Evolutionary conservation across 2,888 invertebrate genomes (phyloP), one percentile per base, ranked within the genome.

Genomic region (Drosophila emarginata): DNA sequence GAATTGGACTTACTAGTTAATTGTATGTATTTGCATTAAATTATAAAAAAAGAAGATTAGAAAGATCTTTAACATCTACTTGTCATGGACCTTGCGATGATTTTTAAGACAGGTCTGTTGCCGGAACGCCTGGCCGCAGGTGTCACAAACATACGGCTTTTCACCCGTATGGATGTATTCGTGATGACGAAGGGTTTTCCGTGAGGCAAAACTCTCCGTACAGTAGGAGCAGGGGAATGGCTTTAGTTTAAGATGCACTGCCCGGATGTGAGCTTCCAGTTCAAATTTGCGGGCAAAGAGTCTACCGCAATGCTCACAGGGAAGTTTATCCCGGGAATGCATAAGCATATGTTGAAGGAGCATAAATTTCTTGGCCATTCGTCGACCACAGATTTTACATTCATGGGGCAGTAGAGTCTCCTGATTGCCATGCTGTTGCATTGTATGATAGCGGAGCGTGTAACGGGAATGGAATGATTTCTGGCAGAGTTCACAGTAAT

Each of bases 161-260:
- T 91, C 92, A 0, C 91, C 91, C 0, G 91, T 91, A 69, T 92
- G 92, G 36, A 90, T 90, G 52, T 90, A 90, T 52, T 90, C 89
- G 40, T 90, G 90, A 61, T 90, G 90, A 0, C 87, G 78, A 60
- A 89, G 64, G 0, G 90, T 90, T 61, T 89, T 90, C 2, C 89
- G 72, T 2, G 89, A 89, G 3, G 90, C 90, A 63, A 90, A 90
- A 26, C 88, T 79, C 58, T 90, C 90, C 0, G 78, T 63, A 50
- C 90, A 90, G 65, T 87, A 87, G 3, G 76, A 74, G 53, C 90
- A 90, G 39, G 79, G 78, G 14, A 88, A 90, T 11, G 90, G 90
- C 32, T 90, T 90, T 2, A 90, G 66, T 63, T 90, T 90, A n/a
- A 90, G 79, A 39, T 90, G 90, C 4, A 90, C 90, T 0, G 90